Evolutionary conservation across 2,113 vertebrate species (phyloP), one percentile per base, ranked within the genome.

Genomic region (Gasterosteus nipponicus): DNA sequence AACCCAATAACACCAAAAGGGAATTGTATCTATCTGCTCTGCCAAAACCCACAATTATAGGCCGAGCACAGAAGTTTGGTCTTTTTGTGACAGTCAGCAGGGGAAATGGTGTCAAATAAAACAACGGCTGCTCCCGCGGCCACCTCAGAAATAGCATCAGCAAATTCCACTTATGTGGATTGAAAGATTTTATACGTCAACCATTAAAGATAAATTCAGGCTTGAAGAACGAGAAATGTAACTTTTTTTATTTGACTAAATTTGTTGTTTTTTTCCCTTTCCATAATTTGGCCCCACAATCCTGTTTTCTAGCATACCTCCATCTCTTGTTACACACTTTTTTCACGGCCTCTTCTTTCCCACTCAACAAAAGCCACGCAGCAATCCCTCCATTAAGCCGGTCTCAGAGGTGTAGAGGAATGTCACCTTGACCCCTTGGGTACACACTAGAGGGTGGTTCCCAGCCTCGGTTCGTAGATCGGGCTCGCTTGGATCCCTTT

Each of bases 341-440:
- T 86, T 87, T 86, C 83, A 44, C 57, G 29, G 61, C 84, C 73
- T 92, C 87, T 39, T 82, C 68, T 91, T 89, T 90, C 86, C 59
- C 51, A 62, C 81, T 84, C 73, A 87, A 92, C 89, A 91, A 92
- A 89, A 87, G 87, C 83, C 83, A 53, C 79, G 78, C 80, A 87
- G 74, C 86, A 62, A 78, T 90, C 78, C 79, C 82, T 89, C 84
- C 86, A 91, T 89, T 91, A 86, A 85, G 38, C 80, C 68, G 18
- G 78, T 92, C 89, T 91, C 89, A 58, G 75, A 92, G 91, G 90
- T 89, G 87, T 92, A 81, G 80, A 83, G 92, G 92, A 94, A 94
- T 93, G 89, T 87, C 89, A 90, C 92, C 92, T 90, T 91, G 88
- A 90, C 86, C 88, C 82, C 82, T 80, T 79, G 81, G 81, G 89